A percentile compares a stretch with the other conserved stretches of the same genome.
These are phyloP conservation scores for Salvator merianae DNA, from an alignment of 2,113 vertebrate species.

Conservation along the genomic window DNA sequence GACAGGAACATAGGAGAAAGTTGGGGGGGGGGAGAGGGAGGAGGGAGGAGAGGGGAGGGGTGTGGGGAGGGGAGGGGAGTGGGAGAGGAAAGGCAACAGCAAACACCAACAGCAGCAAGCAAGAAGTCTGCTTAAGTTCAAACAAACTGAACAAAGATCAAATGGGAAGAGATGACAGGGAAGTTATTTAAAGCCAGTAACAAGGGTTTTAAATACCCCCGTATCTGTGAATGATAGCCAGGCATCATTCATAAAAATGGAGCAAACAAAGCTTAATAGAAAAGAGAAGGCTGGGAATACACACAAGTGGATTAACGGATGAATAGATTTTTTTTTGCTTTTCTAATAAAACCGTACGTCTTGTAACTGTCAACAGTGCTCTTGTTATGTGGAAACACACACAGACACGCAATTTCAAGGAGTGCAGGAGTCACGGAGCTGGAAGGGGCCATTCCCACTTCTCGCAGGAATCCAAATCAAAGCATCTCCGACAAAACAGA, in stretches of 20 bases:
- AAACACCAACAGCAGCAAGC: too few relatives aligned
- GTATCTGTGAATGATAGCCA: conserved; percentile 51
- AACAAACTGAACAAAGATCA: neutral
- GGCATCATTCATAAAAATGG: conserved; percentile 46
- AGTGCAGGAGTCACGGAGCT: too few relatives aligned
- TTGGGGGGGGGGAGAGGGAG: too few relatives aligned
- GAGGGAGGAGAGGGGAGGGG: too few relatives aligned
- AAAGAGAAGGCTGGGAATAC: conserved; percentile 21
- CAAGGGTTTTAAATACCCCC: conserved; percentile 48
- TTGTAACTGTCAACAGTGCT: conserved; percentile 46
- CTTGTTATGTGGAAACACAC: conserved; percentile 10
- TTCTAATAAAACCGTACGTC: conserved; percentile 66
- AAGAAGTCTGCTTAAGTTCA: neutral
- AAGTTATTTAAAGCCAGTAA: neutral
- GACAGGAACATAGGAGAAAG: neutral
- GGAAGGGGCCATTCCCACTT: too few relatives aligned
- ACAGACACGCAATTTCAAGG: too few relatives aligned
- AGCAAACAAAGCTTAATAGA: conserved; percentile 41
- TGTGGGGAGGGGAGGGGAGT: too few relatives aligned
- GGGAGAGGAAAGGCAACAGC: too few relatives aligned
- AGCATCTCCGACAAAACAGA: too few relatives aligned
- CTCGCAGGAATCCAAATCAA: too few relatives aligned
- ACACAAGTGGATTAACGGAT: conserved; percentile 58
- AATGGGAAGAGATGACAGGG: neutral
- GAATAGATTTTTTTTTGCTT: conserved; percentile 38